phyloP scores from a whole-genome alignment of 30 jellyfish, hydroid and myxozoan species.

The Cassiopea xamachana region DNA sequence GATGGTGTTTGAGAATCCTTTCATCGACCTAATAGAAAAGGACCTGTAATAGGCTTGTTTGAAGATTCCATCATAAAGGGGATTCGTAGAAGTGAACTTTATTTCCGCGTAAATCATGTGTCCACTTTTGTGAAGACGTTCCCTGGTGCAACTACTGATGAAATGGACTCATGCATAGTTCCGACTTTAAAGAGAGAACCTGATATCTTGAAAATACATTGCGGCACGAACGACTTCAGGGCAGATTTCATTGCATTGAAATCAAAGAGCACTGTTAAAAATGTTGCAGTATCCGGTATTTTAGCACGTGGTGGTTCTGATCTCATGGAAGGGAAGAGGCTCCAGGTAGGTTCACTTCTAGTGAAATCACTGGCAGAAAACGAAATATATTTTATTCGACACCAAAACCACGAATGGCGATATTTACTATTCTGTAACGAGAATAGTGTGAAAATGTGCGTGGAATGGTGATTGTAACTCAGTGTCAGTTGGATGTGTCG shows the following conservation, averaged over 20 bases:
- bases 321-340: slow-evolving; percentile 36
- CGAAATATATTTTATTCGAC: slow-evolving; percentile 17
- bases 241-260: slow-evolving; percentile 9
- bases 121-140: slow-evolving; percentile 27
- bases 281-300: slow-evolving; percentile 41
- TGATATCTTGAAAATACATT: not conserved
- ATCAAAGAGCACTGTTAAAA: not conserved
- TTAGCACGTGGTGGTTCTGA: slow-evolving; percentile 24
- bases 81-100: not conserved
- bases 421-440: too few species aligned
- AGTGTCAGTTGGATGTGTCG: too few species aligned
- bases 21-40: not conserved
- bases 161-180: slow-evolving; percentile 15
- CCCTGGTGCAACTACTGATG: slow-evolving; percentile 42
- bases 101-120: not conserved
- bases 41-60: slow-evolving; percentile 8
- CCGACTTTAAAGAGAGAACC: slow-evolving; percentile 27
- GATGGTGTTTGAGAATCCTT: too few species aligned
- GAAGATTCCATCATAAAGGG: slow-evolving; percentile 24
- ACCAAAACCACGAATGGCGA: slow-evolving; percentile 19
- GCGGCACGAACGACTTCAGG: slow-evolving; percentile 31
- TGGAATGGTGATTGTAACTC: too few species aligned
- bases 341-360: slow-evolving; percentile 32
- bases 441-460: too few species aligned
- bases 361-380: slow-evolving; percentile 33